Evolutionary conservation across 1,140 invertebrate species (phyloP), one percentile per base, ranked within the genome.

Genomic region (Danaus plexippus): DNA sequence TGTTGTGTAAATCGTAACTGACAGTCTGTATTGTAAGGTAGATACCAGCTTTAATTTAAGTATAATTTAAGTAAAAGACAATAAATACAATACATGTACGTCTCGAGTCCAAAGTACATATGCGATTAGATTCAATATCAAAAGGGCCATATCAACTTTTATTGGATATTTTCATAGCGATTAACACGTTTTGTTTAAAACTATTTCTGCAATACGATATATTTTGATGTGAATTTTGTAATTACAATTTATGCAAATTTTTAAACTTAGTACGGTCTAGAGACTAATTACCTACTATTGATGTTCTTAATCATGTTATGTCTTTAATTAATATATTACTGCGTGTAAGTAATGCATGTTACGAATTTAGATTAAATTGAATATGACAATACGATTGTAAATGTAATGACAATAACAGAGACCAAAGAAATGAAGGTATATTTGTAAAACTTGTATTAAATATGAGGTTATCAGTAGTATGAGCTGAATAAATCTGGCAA

Each of bases 341-440:
- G 22, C 22, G 22, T 32, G 22, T 53, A 45, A 46, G 52, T 45
- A 43, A 22, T 45, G 15, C 41, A 43, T 7, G 42, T 56, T 49
- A 42, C 43, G 47, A 22, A 44, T 12, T 50, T 49, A 41, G 41
- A 47, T 48, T 61, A 61, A 18, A 48, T 69, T 73, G 59, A 70
- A 67, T 67, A 64, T 69, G 69, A 75, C 70, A 72, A 71, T 74
- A 78, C 54, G 58, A 67, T 61, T 69, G 62, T 73, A 74, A 73
- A 66, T 69, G 62, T 73, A 74, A 73, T 65, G 64, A 75, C 71
- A 73, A 77, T 75, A 72, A 69, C 57, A 69, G 57, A 68, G 68
- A 73, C 73, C 70, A 75, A 67, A 53, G 55, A 49, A 44, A 60
- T 49, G 55, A 61, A 46, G 50, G 51, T 66, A 59, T 65, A 61